Conservation (phyloP, 2,888 invertebrate genomes). For the Lamellibrachia satsuma region DNA sequence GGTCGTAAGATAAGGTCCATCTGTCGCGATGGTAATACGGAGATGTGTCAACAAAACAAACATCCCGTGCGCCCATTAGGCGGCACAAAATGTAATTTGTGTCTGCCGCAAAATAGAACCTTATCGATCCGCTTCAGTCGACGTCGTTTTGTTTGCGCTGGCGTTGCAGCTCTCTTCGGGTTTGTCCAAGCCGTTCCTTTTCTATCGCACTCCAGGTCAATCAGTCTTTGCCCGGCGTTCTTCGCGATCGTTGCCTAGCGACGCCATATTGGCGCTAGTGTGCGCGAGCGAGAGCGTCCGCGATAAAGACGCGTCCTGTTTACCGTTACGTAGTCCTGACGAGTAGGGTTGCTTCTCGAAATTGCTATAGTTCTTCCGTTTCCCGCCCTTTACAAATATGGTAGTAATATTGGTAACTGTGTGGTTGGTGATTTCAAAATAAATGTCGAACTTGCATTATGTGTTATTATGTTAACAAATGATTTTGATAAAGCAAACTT, state of each 20-base stretch:
- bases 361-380: no score
- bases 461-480: no score
- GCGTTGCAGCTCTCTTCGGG: neutral
- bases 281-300: neutral
- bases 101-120: conserved; percentile 6
- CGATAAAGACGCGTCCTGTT: neutral
- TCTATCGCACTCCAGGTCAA: neutral
- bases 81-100: neutral
- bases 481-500: no score
- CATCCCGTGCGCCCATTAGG: neutral
- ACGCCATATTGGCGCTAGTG: neutral
- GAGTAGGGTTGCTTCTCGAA: neutral
- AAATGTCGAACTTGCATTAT: neutral
- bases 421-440: neutral
- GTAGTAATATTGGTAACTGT: neutral
- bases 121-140: neutral
- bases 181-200: neutral
- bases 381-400: neutral
- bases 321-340: neutral
- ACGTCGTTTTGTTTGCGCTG: neutral
- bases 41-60: neutral
- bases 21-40: neutral
- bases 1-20: neutral
- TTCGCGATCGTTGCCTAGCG: conserved; percentile 11
- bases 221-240: neutral